phyloP scores from a whole-genome alignment of 2,113 vertebrate genomes.

The Melierax canorus region DNA sequence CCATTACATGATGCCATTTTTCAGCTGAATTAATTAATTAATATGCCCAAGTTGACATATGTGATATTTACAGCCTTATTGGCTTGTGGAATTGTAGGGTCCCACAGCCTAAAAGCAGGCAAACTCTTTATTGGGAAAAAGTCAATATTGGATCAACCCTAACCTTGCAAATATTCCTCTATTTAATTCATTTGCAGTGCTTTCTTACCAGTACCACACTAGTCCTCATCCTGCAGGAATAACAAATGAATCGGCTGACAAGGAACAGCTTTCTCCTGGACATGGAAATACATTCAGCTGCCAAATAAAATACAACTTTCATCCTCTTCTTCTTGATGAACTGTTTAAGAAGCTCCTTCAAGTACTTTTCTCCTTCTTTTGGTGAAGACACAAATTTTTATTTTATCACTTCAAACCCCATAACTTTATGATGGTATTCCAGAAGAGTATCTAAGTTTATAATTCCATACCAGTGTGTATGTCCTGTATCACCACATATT shows the following conservation, averaged over 20 bases:
- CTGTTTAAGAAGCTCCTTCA: slow-evolving; percentile 26
- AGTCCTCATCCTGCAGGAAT: not conserved
- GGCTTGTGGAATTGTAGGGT: not conserved
- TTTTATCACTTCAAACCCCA: not conserved
- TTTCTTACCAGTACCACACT: not conserved
- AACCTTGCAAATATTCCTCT: not conserved
- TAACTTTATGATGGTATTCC: not conserved
- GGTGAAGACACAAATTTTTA: slow-evolving; percentile 4
- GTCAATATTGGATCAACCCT: not conserved
- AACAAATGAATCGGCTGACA: not conserved
- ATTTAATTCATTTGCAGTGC: not conserved
- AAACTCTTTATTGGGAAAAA: not conserved
- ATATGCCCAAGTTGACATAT: not conserved
- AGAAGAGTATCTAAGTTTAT: not conserved
- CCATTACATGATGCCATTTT: not conserved
- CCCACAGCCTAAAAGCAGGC: not conserved
- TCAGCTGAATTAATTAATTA: not conserved
- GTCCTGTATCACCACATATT: not conserved
- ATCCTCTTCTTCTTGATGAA: not conserved
- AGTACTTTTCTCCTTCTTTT: slow-evolving; percentile 1
- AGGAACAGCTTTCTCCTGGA: slow-evolving; percentile 11
- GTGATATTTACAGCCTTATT: not conserved
- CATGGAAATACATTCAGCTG: not conserved
- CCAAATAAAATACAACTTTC: slow-evolving; percentile 29
- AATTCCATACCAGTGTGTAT: not conserved